phyloP scores from a whole-genome alignment of 2,113 vertebrate genomes.

The Ophthalmolycus amberensis region DNA sequence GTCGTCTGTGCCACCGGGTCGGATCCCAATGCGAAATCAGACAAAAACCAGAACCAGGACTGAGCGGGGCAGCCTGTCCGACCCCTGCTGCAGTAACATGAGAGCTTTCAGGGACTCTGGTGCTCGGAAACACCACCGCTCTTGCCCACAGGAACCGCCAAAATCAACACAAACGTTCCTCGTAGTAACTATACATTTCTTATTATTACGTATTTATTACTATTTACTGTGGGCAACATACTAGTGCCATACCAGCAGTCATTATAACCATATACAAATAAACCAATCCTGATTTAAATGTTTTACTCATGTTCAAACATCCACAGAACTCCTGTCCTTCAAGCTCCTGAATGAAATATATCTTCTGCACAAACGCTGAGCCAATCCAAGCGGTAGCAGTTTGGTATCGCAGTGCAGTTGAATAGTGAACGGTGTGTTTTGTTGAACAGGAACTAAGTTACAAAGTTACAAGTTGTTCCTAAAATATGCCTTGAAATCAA shows the following conservation, averaged over 20 bases:
- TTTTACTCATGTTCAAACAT: neutral
- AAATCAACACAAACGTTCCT: no score
- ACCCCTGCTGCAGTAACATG: neutral
- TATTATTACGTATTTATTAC: neutral
- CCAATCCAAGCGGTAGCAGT: neutral
- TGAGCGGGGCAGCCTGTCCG: no score
- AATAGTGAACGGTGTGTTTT: neutral
- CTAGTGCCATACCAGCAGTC: neutral
- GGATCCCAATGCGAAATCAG: neutral
- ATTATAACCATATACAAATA: neutral
- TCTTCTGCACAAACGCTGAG: neutral
- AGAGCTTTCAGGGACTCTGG: neutral
- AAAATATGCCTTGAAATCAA: neutral
- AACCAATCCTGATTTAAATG: neutral
- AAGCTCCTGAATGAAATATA: neutral
- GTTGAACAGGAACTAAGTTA: neutral
- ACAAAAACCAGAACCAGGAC: no score
- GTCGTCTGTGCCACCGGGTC: neutral
- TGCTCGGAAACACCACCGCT: neutral
- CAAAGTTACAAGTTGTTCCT: neutral
- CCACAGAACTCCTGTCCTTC: neutral
- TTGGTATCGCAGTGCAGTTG: neutral
- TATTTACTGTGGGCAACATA: neutral
- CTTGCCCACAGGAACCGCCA: no score
- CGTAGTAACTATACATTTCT: no score